These are phyloP conservation scores for Adelosebastes latens DNA, from an alignment of 2,797 vertebrate genomes.

Conservation along the genomic window DNA sequence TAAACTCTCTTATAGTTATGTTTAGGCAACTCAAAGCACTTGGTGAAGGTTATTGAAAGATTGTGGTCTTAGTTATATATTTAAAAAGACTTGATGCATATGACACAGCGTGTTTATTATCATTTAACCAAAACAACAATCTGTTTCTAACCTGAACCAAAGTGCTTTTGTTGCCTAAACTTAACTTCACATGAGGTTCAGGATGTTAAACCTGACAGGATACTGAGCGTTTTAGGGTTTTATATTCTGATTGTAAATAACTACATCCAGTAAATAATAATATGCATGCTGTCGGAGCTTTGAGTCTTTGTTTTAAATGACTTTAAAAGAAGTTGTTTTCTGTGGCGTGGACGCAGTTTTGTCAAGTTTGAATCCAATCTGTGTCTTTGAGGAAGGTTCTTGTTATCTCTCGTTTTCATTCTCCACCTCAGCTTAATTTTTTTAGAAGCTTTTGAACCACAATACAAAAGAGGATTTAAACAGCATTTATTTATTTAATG, in stretches of 20 bases:
- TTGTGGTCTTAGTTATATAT: too few relatives aligned
- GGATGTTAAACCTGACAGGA: not conserved
- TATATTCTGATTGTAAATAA: too few relatives aligned
- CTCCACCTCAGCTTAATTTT: not conserved
- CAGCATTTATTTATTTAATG: not conserved
- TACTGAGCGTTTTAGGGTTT: too few relatives aligned
- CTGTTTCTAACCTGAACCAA: not conserved
- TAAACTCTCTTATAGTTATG: not conserved
- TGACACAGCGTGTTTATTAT: not conserved
- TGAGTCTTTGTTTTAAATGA: not conserved
- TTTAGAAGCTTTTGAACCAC: not conserved
- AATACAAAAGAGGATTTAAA: not conserved
- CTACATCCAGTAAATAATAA: not conserved
- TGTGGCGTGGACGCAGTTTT: not conserved
- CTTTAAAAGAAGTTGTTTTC: not conserved
- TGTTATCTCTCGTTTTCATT: not conserved
- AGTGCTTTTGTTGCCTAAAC: too few relatives aligned
- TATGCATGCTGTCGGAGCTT: not conserved
- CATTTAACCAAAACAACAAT: not conserved
- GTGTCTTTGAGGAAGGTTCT: not conserved
- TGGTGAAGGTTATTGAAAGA: too few relatives aligned
- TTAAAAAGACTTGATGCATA: too few relatives aligned
- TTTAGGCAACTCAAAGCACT: too few relatives aligned
- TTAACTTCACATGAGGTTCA: accelerated
- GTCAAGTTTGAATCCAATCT: not conserved